These are phyloP conservation scores for Conomelus anceps DNA, from an alignment of 2,888 invertebrate species.

Conservation along the genomic window DNA sequence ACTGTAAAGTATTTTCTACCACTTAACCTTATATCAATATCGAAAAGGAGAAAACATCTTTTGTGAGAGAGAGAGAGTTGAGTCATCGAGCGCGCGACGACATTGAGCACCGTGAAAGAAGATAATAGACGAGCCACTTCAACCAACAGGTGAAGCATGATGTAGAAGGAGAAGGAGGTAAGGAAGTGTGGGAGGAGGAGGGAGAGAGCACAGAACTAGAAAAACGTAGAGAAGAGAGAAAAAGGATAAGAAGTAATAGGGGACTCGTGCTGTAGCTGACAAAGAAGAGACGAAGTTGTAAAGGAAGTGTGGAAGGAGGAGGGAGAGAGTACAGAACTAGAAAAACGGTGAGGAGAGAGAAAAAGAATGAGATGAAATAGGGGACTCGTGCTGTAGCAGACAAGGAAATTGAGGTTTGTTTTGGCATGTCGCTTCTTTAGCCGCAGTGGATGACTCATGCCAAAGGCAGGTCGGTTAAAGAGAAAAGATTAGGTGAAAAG, in stretches of 20 bases:
- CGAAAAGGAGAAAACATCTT: background rate
- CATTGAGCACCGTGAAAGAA: background rate
- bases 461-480: constrained; percentile 15
- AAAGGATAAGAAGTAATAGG: too few species aligned
- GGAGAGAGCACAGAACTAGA: too few species aligned
- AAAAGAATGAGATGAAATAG: too few species aligned
- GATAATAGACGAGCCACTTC: background rate
- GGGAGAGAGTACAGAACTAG: background rate
- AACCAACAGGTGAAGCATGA: background rate
- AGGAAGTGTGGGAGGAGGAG: background rate
- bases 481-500: constrained; percentile 22
- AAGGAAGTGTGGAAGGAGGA: background rate
- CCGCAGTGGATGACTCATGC: background rate
- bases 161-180: background rate
- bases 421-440: background rate
- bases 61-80: background rate
- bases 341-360: background rate
- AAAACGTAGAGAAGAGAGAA: too few species aligned
- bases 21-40: too few species aligned
- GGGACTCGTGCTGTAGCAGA: background rate
- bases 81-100: background rate
- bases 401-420: background rate
- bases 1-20: too few species aligned
- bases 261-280: too few species aligned
- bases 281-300: background rate